These are phyloP conservation scores for Xenopus petersii DNA, from an alignment of 2,797 vertebrate genomes.

Conservation along the genomic window DNA sequence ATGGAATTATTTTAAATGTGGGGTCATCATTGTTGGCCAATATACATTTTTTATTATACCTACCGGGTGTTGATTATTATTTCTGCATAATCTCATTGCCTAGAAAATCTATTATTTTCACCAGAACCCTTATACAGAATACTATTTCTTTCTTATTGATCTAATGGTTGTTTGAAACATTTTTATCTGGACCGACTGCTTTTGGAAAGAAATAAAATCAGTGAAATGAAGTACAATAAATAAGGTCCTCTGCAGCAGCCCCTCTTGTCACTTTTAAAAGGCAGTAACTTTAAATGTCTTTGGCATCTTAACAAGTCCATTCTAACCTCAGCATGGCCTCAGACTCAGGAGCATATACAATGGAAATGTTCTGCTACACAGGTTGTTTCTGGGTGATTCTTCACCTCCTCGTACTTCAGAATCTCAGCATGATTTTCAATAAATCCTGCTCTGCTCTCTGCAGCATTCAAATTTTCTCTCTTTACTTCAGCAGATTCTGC, in stretches of 20 bases:
- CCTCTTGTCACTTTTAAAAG: conserved; percentile 7
- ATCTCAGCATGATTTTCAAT: conserved; percentile 57
- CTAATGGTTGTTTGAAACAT: background rate
- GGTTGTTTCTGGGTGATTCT: conserved; percentile 42
- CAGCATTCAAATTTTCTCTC: conserved; percentile 51
- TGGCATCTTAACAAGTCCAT: conserved; percentile 44
- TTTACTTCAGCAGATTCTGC: conserved; percentile 58
- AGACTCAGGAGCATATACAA: conserved; percentile 52
- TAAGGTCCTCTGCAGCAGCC: conserved; percentile 15
- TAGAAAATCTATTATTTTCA: too few relatives aligned
- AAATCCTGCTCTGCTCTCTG: conserved; percentile 50
- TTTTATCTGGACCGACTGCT: conserved; percentile 3
- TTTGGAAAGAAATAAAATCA: conserved; percentile 1
- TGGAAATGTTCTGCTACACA: conserved; percentile 41
- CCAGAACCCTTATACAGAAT: too few relatives aligned
- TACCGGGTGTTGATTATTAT: too few relatives aligned
- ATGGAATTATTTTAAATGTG: too few relatives aligned
- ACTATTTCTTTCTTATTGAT: too few relatives aligned
- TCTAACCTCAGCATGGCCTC: conserved; percentile 52
- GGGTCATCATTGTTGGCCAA: too few relatives aligned
- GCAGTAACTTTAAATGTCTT: conserved; percentile 26
- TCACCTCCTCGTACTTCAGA: conserved; percentile 52
- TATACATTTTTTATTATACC: too few relatives aligned
- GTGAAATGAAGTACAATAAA: conserved; percentile 9
- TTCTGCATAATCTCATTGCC: too few relatives aligned